Evolutionary conservation across 2,888 invertebrate species (phyloP).

Genomic region (Rhagophthalmus giganteus): DNA sequence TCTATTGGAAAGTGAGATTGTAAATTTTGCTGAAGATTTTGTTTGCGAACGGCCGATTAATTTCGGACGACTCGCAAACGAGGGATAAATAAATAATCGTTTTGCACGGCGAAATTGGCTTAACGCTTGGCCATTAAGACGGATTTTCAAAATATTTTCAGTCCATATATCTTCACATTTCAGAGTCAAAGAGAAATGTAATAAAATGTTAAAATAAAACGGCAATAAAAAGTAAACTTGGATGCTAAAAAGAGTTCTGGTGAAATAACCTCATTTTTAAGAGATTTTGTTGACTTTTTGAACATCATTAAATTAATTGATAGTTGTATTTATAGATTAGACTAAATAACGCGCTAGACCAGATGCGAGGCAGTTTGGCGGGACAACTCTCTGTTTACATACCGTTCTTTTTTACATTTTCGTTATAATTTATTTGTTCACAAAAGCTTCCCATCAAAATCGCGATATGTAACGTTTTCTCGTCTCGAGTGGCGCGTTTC

Average conservation of each 20-base stretch:
- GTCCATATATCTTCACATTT: conserved; percentile 8
- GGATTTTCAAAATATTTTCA: background rate
- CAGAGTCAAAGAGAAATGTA: conserved; percentile 15
- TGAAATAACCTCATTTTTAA: conserved; percentile 49
- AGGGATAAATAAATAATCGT: too few species aligned
- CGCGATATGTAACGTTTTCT: too few species aligned
- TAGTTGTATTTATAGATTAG: conserved; percentile 52
- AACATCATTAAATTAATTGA: conserved; percentile 52
- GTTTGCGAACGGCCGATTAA: too few species aligned
- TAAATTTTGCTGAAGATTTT: too few species aligned
- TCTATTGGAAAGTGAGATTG: too few species aligned
- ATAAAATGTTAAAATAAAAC: conserved; percentile 22
- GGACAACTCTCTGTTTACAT: conserved; percentile 26
- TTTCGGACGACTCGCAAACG: too few species aligned
- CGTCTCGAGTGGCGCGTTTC: too few species aligned
- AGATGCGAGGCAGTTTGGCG: conserved; percentile 27
- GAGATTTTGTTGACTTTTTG: conserved; percentile 47
- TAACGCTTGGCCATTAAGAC: too few species aligned
- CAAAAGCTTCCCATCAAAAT: too few species aligned
- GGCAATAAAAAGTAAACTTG: conserved; percentile 15
- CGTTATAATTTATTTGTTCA: conserved; percentile 22
- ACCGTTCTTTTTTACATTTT: conserved; percentile 19
- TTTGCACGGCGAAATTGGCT: conserved; percentile 2
- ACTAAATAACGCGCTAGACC: conserved; percentile 47
- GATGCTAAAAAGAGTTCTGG: conserved; percentile 37